Evolutionary conservation across 1,140 invertebrate species (phyloP).

Genomic region (Holcopasites calliopsidis): DNA sequence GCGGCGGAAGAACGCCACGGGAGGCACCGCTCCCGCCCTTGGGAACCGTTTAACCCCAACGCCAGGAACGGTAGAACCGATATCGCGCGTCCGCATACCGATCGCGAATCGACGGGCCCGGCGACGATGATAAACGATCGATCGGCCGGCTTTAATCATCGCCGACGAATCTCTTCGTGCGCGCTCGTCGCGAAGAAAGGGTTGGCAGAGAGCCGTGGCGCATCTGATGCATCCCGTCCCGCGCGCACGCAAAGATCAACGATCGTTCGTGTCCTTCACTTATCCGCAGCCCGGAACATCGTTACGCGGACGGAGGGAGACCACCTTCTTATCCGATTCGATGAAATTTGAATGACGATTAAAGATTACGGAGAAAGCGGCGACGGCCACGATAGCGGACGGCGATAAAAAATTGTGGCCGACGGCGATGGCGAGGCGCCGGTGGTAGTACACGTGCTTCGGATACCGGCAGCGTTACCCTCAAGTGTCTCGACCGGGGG

Average conservation of each 20-base stretch:
- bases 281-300: slow-evolving; percentile 23
- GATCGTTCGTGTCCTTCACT: not conserved
- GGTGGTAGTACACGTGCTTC: slow-evolving; percentile 43
- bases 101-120: slow-evolving; percentile 47
- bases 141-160: slow-evolving; percentile 57
- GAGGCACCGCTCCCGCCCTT: slow-evolving; percentile 40
- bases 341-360: slow-evolving; percentile 59
- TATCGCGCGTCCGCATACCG: slow-evolving; percentile 74
- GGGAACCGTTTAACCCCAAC: slow-evolving; percentile 73
- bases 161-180: slow-evolving; percentile 33
- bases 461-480: slow-evolving; percentile 46
- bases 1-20: slow-evolving; percentile 22
- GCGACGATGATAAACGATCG: slow-evolving; percentile 70
- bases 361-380: slow-evolving; percentile 40
- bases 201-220: not conserved
- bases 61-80: slow-evolving; percentile 72
- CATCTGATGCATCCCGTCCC: not conserved
- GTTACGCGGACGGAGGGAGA: not conserved
- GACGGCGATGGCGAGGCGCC: slow-evolving; percentile 24
- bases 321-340: not conserved
- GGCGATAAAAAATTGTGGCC: slow-evolving; percentile 46
- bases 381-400: slow-evolving; percentile 21
- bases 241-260: slow-evolving; percentile 7
- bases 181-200: not conserved
- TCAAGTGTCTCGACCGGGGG: slow-evolving; percentile 1